Evolutionary conservation across 30 jellyfish, hydroid and myxozoan species (phyloP), one percentile per base, ranked within the genome.

Genomic region (Rhopilema esculentum): DNA sequence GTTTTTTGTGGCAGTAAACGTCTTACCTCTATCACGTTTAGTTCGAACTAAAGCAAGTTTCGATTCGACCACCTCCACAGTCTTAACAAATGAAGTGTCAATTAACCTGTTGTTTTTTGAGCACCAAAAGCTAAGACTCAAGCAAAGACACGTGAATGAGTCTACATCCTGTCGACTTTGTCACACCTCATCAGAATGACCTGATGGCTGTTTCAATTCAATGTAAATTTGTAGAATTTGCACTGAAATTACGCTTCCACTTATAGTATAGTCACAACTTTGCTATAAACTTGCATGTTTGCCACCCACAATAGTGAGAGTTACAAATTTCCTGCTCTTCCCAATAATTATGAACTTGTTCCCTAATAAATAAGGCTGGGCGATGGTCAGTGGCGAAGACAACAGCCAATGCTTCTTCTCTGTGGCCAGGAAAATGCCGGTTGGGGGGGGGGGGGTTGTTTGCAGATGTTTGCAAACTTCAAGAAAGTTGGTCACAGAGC

Each of bases 321-420:
- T 40, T 40, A 40, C 57, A 40, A 40, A 40, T 40, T 40, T 40
- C 57, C 57, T 40, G 57, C 57, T 40, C 57, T 40, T 40, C 57
- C 57, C 57, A 40, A 40, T 40, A 40, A 40, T 40, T 40, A 40
- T 40, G 57, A 40, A 40, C 57, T 40, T 40, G 57, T 40, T 40
- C 57, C 57, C 57, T 40, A 40, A 40, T 40, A 40, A 40, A 40
- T 40, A 40, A 40, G 57, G 57, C 57, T 12, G 57, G 57, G 57
- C 6, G 57, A 40, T 40, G 92, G 92, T 30, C 83, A 49, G 75
- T 27, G 64, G 87, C 92, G 92, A 85, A 84, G 71, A 76, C 74
- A 28, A 76, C 63, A 65, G 83, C 33, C 87, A 62, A 32, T 33
- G 21, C 84, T 18, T 20, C 50, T 73, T 25, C 69, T 30, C 69